Percentiles rank a stretch among this genome's conserved stretches.
Evolutionary conservation across 1,140 invertebrate species (phyloP).

Genomic region (Caerostris extrusa): DNA sequence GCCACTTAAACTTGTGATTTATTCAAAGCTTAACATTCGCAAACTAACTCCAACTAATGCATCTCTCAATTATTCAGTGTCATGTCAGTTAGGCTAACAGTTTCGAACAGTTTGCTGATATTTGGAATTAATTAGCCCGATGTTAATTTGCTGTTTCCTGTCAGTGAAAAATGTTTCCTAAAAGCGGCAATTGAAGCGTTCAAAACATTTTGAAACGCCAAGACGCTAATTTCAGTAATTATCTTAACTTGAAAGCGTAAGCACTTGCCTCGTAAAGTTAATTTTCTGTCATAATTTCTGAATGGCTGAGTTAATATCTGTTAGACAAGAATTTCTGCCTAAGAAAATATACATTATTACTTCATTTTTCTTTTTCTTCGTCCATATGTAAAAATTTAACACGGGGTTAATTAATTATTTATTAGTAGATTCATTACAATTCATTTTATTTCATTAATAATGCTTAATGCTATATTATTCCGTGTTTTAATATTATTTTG

Average conservation of each 20-base stretch:
- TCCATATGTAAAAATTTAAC: too few species aligned
- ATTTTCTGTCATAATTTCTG: not conserved
- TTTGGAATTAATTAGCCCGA: constrained; percentile 11
- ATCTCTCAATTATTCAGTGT: not conserved
- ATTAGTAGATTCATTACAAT: too few species aligned
- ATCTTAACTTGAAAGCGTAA: not conserved
- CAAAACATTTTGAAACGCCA: constrained; percentile 13
- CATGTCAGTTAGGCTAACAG: not conserved
- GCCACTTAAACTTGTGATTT: not conserved
- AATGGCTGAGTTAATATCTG: not conserved
- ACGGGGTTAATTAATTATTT: too few species aligned
- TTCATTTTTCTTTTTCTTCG: too few species aligned
- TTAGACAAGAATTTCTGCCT: not conserved
- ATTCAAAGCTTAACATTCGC: not conserved
- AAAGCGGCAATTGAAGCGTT: constrained; percentile 14
- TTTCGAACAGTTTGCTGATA: not conserved
- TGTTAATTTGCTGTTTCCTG: not conserved
- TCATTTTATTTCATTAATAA: too few species aligned
- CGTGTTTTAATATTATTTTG: too few species aligned
- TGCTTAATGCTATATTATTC: too few species aligned
- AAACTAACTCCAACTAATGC: not conserved
- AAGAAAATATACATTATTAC: not conserved
- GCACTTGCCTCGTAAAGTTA: not conserved
- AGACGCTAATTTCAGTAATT: not conserved
- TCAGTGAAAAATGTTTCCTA: not conserved